Conservation (phyloP, 2,113 vertebrate genomes). For the Phainopepla nitens region DNA sequence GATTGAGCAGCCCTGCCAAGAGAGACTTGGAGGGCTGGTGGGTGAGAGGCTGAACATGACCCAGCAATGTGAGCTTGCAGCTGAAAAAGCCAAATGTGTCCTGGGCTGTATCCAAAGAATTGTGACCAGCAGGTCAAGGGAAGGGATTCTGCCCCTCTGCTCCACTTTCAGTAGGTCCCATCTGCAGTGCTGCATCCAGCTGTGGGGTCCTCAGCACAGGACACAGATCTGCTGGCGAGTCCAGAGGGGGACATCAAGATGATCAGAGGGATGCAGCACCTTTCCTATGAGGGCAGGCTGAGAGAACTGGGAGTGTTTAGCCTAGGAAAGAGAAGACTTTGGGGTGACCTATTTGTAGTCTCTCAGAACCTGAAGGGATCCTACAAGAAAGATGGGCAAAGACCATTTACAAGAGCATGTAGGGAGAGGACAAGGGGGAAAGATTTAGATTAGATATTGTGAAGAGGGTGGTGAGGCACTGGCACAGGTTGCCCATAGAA, state of each 20-base stretch:
- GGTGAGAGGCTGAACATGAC: not conserved
- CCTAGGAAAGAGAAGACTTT: not conserved
- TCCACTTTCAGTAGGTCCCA: not conserved
- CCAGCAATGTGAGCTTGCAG: not conserved
- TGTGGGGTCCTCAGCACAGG: not conserved
- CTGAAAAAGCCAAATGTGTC: not conserved
- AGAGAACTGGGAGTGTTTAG: not conserved
- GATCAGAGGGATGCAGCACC: not conserved
- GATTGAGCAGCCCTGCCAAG: not conserved
- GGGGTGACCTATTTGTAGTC: not conserved
- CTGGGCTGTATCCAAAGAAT: not conserved
- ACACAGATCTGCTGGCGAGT: not conserved
- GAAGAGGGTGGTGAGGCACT: not conserved
- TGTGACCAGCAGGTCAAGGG: not conserved
- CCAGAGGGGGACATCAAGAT: not conserved
- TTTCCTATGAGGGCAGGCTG: not conserved
- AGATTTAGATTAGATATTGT: not conserved
- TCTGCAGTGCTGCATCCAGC: not conserved
- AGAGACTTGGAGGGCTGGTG: not conserved
- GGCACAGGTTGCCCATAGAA: not conserved
- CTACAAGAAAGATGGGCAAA: not conserved
- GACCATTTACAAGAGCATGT: not conserved
- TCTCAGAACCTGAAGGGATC: not conserved
- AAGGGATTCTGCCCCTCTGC: not conserved
- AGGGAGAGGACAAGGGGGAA: not conserved